Evolutionary conservation across 2,797 vertebrate genomes (phyloP).

Genomic region (Uromys caudimaculatus): DNA sequence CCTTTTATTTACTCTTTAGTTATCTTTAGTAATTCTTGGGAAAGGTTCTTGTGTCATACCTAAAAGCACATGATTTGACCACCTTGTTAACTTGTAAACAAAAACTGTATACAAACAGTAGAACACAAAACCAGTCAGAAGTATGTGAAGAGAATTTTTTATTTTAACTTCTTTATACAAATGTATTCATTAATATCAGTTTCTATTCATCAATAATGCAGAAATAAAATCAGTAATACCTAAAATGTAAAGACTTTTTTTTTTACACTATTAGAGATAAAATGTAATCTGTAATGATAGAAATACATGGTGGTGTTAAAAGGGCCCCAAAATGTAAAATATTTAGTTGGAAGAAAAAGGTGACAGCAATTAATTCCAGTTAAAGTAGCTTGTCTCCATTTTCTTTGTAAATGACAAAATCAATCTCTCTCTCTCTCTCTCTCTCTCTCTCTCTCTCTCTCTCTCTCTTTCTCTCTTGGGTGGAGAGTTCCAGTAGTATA

Average conservation of each 20-base stretch:
- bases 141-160: neutral
- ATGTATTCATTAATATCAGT: neutral
- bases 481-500: neutral
- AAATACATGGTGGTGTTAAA: neutral
- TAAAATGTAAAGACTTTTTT: neutral
- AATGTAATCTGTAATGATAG: neutral
- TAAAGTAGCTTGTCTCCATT: neutral
- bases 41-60: neutral
- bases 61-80: conserved; percentile 9
- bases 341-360: neutral
- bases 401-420: neutral
- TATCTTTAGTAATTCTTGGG: neutral
- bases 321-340: neutral
- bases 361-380: neutral
- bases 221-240: neutral
- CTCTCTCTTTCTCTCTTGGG: too few species aligned
- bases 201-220: neutral
- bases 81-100: neutral
- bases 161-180: neutral
- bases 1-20: neutral
- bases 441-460: too few species aligned
- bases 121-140: neutral
- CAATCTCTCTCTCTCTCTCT: too few species aligned
- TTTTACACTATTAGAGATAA: neutral
- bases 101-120: neutral